phyloP scores from a whole-genome alignment of 2,113 vertebrate species.

The Podarcis muralis region DNA sequence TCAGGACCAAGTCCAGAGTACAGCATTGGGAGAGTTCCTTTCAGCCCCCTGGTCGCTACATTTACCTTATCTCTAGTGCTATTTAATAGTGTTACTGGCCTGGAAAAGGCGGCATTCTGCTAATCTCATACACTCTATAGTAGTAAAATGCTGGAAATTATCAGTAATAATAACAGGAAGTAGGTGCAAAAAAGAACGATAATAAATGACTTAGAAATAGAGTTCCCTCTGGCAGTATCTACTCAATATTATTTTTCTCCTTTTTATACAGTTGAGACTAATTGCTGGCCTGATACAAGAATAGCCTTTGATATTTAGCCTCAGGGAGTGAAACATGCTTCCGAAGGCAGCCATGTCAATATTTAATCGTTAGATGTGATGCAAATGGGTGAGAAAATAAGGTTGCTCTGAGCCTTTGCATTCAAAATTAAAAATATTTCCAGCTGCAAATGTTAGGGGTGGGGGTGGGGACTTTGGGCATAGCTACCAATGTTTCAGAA shows the following conservation, averaged over 20 bases:
- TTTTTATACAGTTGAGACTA: background rate
- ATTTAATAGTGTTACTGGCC: background rate
- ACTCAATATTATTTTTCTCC: background rate
- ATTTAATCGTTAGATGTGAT: background rate
- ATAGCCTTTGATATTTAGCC: background rate
- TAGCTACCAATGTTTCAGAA: conserved; percentile 5
- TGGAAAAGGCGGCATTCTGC: no score
- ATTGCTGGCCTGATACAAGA: background rate
- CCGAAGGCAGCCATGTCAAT: conserved; percentile 26
- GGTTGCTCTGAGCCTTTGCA: background rate
- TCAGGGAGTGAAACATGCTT: conserved; percentile 33
- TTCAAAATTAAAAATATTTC: conserved; percentile 33
- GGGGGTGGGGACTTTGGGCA: conserved; percentile 10
- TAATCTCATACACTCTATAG: background rate
- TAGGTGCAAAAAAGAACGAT: background rate
- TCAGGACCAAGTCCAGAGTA: no score
- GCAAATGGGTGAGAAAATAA: background rate
- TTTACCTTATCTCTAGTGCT: no score
- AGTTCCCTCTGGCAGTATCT: background rate
- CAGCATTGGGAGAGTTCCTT: no score
- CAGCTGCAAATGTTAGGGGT: conserved; percentile 19
- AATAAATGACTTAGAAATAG: background rate
- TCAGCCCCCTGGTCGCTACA: no score
- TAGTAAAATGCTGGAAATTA: background rate
- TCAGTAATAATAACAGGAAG: background rate